Base-by-base conservation (phyloP, 2,797 vertebrate species). In the Martes flavigula region DNA sequence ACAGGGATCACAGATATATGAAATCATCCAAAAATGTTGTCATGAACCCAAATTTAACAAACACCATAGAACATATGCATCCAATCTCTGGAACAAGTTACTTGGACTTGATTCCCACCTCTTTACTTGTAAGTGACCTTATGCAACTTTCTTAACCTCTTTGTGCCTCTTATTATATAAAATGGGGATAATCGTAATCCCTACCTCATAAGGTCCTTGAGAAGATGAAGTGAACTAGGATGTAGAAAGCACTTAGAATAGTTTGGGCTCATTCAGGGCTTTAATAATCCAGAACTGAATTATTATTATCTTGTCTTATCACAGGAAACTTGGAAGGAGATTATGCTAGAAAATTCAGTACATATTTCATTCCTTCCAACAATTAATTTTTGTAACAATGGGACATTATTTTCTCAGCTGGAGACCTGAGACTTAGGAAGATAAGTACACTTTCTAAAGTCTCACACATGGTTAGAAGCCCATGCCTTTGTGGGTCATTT, bases 401-500 rank as follows among this genome's bases (percentile, higher is more conserved):
- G 6, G 51, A 56, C 38, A 70, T 62, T 87, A 25, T 82, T 75
- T 96, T 94, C 40, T 95, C 58, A 88, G 62, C 51, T 82, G 46
- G 94, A 77, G 64, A 93, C 68, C 62, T 56, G n/a, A 91, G 30
- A 62, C 38, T 46, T 90, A 95, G 43, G 32, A 75, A 90, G 83
- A 70, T n/a, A 72, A 94, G 77, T 56, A 87, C 54, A 75, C 87
- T 96, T 68, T n/a, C 35, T 77, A 87, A 68, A 62, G 84, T 89
- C 79, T 79, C 35, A 95, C 54, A 91, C 66, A 40, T 89, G 46
- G 35, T 73, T n/a, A 56, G 94, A 91, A 77, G n/a, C 56, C 82
- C 75, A 48, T 35, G 68, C 51, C 56, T 84, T 43, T 77, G 79
- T 73, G 18, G 86, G 46, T 83, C 56, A 30, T 21, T 87, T 27